Base-by-base conservation (phyloP, 2,888 invertebrate species). In the Rhagonycha lutea region DNA sequence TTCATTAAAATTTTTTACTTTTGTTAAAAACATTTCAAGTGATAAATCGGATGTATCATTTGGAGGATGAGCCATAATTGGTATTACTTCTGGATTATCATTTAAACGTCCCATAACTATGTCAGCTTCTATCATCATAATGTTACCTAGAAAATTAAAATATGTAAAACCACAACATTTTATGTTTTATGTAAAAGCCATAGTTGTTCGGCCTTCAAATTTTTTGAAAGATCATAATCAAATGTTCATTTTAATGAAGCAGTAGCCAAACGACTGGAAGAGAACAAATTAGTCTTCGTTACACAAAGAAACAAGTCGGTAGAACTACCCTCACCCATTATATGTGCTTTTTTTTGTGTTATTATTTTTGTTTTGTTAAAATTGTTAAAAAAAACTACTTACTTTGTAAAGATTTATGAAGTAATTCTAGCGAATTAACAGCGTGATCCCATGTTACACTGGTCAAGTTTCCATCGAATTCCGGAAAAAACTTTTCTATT, bases 61-160 rank as follows among this genome's bases (percentile, higher is more conserved):
- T 0, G 96, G 96, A 0, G 96, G 95, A 88, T 97, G 96, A 0
- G 93, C 96, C 97, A 98, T 97, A 62, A 97, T 91, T 0, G 97
- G 96, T 9, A 89, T 84, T 8, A 86, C 86, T 0, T 86, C 85
- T 23, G 89, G 89, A 61, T 32, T 24, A 29, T 90, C 90, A 11
- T 82, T 84, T 63, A 92, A 75, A 32, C 88, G 90, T 12, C 96
- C 95, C 70, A 95, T 83, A 8, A 93, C 90, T 28, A 97, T 92
- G 85, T 97, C 97, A 0, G 95, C 96, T 88, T 97, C 97, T 75
- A 97, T 88, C 94, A 97, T 96, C 76, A 77, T 78, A 5, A 68
- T 29, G 5, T 69, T 60, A 24, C 65, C 75, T 76, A 63, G 12
- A 69, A 32, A 9, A 24, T 24, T 8, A 32, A 24, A 62, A 12